Conservation (phyloP, 1,140 invertebrate genomes). For the Panagrolaimus sp. region DNA sequence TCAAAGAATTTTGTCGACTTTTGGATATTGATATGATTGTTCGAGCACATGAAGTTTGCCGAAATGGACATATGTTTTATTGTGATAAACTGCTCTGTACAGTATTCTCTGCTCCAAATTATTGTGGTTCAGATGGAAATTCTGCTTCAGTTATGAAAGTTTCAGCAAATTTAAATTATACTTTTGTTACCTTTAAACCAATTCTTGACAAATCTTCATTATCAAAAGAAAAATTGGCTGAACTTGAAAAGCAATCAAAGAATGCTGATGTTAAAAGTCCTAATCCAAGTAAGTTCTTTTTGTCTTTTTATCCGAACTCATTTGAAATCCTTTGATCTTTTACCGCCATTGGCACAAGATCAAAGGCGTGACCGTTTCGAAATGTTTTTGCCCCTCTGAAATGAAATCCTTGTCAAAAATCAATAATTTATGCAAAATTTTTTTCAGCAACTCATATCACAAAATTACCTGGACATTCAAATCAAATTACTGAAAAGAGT, state of each 20-base stretch:
- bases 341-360: no score
- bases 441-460: no score
- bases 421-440: no score
- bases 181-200: slow-evolving; percentile 23
- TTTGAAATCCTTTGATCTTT: no score
- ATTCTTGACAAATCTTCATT: slow-evolving; percentile 4
- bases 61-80: slow-evolving; percentile 97
- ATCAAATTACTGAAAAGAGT: no score
- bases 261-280: slow-evolving; percentile 5
- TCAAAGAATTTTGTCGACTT: slow-evolving; percentile 28
- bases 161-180: slow-evolving; percentile 20
- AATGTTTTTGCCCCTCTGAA: no score
- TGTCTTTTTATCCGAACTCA: no score
- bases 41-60: slow-evolving; percentile 71
- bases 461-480: no score
- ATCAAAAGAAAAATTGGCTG: not conserved
- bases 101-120: slow-evolving; percentile 89
- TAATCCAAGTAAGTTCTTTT: slow-evolving; percentile 12
- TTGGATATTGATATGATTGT: slow-evolving; percentile 35
- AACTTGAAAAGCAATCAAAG: not conserved
- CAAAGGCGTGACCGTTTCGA: no score
- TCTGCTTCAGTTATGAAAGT: slow-evolving; percentile 25
- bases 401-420: no score
- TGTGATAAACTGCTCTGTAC: slow-evolving; percentile 87
- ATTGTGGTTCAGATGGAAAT: slow-evolving; percentile 69